These are phyloP conservation scores for Aproaerema taeniolella DNA, from an alignment of 2,888 invertebrate genomes.

Conservation along the genomic window DNA sequence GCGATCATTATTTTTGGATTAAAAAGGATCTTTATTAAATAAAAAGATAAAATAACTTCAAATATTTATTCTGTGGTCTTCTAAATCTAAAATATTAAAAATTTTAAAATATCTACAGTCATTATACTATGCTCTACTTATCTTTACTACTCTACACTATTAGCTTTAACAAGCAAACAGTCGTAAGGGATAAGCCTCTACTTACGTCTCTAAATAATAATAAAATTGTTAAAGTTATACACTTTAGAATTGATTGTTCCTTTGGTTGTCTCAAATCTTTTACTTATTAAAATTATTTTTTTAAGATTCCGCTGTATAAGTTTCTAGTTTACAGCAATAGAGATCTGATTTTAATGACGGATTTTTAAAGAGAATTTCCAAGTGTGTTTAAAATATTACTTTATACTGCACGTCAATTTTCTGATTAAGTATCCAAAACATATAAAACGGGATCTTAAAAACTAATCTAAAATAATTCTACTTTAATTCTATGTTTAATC, in stretches of 20 bases:
- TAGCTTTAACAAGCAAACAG: slow-evolving; percentile 40
- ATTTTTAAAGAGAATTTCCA: neutral
- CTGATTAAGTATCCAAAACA: no score
- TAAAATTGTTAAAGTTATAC: slow-evolving; percentile 19
- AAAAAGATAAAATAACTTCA: slow-evolving; percentile 39
- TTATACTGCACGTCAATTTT: no score
- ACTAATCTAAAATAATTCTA: slow-evolving; percentile 20
- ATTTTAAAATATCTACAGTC: slow-evolving; percentile 27
- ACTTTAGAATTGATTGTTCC: slow-evolving; percentile 16
- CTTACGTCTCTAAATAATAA: slow-evolving; percentile 22
- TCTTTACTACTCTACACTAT: slow-evolving; percentile 23
- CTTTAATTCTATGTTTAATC: slow-evolving; percentile 17
- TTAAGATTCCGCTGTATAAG: neutral
- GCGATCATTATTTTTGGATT: no score
- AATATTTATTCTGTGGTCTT: slow-evolving; percentile 36
- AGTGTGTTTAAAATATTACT: neutral
- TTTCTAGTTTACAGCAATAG: neutral
- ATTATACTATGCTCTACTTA: slow-evolving; percentile 24
- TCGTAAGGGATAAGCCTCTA: slow-evolving; percentile 42
- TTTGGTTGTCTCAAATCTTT: slow-evolving; percentile 12
- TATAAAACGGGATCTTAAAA: no score
- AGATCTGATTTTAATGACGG: neutral
- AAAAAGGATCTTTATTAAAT: no score
- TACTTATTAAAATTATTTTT: neutral
- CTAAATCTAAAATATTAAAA: slow-evolving; percentile 34